Evolutionary conservation across 2,797 vertebrate species (phyloP), one percentile per base, ranked within the genome.

Genomic region (Silurus aristotelis): DNA sequence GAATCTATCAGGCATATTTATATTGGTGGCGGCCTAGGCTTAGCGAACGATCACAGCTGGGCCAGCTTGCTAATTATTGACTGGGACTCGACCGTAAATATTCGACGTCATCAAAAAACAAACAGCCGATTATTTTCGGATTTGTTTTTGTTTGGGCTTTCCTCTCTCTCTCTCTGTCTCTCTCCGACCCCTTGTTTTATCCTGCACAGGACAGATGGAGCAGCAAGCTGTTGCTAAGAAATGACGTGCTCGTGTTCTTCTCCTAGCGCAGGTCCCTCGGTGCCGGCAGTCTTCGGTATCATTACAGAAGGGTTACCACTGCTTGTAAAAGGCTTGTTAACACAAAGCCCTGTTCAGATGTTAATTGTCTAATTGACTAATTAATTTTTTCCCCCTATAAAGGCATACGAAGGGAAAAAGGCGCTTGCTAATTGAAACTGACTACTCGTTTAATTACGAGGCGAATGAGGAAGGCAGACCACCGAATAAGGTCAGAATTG

Each of bases 281-380:
- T 89, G 87, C 92, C 93, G 90, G 90, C 92, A 92, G 93, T 90
- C 91, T 86, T 87, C 72, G 77, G 87, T 90, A 87, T 92, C 94
- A 93, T 95, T 94, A 94, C 95, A 89, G 92, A 93, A 90, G 94
- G 95, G 94, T 94, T 94, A 93, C 93, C 91, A 89, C 94, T 90
- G 94, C 95, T 94, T 96, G 95, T 96, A 95, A 95, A 95, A 95
- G 93, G 92, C 95, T 96, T 93, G 95, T 95, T 96, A 96, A 95
- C 94, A 96, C 95, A 95, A 95, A 95, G 95, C 94, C 94, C 94
- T 93, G 94, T 94, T 94, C 95, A 95, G 93, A 94, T 95, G 95
- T 95, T 96, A 96, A 96, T 96, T 96, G 95, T 94, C 94, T 96
- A 96, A 96, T 96, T 95, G 95, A 95, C 95, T 96, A 95, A 96